These are phyloP conservation scores for Hippocampus zosterae DNA, from an alignment of 2,113 vertebrate genomes.

Conservation along the genomic window DNA sequence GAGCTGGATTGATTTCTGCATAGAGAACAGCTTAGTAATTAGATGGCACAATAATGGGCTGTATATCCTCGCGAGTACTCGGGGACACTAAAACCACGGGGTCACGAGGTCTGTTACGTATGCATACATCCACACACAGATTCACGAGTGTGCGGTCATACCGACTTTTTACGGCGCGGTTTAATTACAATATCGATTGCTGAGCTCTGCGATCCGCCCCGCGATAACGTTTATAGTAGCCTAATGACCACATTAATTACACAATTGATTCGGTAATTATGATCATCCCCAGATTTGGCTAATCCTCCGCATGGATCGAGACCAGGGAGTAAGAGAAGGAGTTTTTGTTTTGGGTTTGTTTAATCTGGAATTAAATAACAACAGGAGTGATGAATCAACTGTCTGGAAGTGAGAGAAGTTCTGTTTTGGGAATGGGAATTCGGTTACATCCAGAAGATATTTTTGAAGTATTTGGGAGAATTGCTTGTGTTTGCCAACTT, in stretches of 20 bases:
- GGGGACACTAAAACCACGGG: slow-evolving; percentile 19
- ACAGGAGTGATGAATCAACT: neutral
- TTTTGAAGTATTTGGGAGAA: neutral
- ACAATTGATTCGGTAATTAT: slow-evolving; percentile 64
- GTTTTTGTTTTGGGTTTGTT: neutral
- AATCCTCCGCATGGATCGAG: slow-evolving; percentile 33
- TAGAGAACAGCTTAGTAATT: slow-evolving; percentile 48
- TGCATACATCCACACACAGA: neutral
- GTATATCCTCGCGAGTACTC: slow-evolving; percentile 24
- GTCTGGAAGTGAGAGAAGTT: neutral
- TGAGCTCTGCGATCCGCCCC: slow-evolving; percentile 38
- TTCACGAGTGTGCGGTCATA: slow-evolving; percentile 23
- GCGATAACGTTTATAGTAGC: slow-evolving; percentile 63
- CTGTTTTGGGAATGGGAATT: neutral
- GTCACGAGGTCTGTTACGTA: slow-evolving; percentile 16
- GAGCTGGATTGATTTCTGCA: slow-evolving; percentile 42
- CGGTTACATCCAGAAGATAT: neutral
- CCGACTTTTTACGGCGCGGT: slow-evolving; percentile 32
- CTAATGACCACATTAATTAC: slow-evolving; percentile 67
- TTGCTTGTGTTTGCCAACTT: too few relatives aligned
- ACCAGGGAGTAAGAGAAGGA: neutral
- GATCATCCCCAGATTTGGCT: slow-evolving; percentile 49
- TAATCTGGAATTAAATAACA: slow-evolving; percentile 16
- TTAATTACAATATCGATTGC: slow-evolving; percentile 58
- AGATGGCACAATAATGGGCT: slow-evolving; percentile 51